Base-by-base conservation (phyloP, 2,113 vertebrate species). In the Crotalus tigris region DNA sequence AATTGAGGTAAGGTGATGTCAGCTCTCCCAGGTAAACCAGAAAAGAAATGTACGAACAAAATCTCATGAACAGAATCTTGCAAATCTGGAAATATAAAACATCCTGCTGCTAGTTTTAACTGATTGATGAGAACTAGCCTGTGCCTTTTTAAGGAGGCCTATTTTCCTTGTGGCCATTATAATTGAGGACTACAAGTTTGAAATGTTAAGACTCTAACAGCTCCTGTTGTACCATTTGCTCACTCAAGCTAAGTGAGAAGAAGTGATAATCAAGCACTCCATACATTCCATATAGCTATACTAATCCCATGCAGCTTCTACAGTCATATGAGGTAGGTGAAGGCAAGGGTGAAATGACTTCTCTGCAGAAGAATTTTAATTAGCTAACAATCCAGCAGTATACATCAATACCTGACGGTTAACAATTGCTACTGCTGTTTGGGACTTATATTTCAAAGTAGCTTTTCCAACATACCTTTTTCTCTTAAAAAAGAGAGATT, bases 381-480 rank as follows among this genome's bases (percentile, higher is more conserved):
- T 96, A 98, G 96, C 95, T 95, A 95, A 96, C 92, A 97, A 93
- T 93, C 95, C 94, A 97, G 95, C 87, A 96, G 97, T 97, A 97
- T 94, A 85, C 92, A 96, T 97, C 97, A 98, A 94, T 96, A 96
- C 93, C 95, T 97, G 85, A 96, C 96, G 96, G 95, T 96, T 96
- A 97, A 98, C 95, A 97, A 97, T 94, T 96, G 96, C 97, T 98
- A 97, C 97, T 97, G 97, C 97, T 97, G 97, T 98, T 97, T 95
- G 93, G 95, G 96, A 97, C 97, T 97, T 97, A 94, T 93, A 93
- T 92, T 96, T 93, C 95, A 96, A 95, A 90, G 95, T 93, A 94
- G 94, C 95, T 94, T 92, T 94, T 95, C 94, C 89, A 94, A 92
- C 94, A 96, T 95, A 94, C 87, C 94, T 95, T 96, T 95, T 94